A percentile compares a stretch with the other conserved stretches of the same genome.
These are phyloP conservation scores for Aldrovandia affinis DNA, from an alignment of 2,797 vertebrate species.

Conservation along the genomic window DNA sequence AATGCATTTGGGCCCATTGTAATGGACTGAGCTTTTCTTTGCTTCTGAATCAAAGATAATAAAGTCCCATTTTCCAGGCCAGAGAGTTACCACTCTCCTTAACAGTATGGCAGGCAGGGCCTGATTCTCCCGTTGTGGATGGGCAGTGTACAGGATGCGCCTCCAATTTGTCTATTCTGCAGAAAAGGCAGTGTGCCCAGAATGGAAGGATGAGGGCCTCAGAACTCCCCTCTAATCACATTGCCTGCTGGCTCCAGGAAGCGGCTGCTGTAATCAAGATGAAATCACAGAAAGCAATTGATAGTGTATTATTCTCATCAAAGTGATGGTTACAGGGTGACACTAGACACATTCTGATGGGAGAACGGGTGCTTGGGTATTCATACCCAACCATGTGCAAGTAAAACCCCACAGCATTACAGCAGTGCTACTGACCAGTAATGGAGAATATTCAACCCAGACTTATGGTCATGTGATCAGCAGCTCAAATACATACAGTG, in stretches of 20 bases:
- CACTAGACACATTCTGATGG: neutral
- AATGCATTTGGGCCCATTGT: neutral
- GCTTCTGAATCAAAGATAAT: neutral
- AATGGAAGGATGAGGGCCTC: constrained; percentile 14
- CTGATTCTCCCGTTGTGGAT: constrained; percentile 27
- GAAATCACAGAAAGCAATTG: constrained; percentile 32
- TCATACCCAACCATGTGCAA: neutral
- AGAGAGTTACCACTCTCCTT: constrained; percentile 10
- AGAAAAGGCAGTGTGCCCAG: constrained; percentile 20
- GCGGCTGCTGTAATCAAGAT: constrained; percentile 29
- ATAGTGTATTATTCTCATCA: constrained; percentile 32
- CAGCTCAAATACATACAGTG: neutral
- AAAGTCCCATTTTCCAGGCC: constrained; percentile 14
- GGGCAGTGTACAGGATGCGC: constrained; percentile 19
- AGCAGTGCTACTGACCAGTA: neutral
- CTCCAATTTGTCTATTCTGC: constrained; percentile 26
- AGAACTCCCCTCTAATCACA: constrained; percentile 19
- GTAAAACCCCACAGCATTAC: constrained; percentile 1
- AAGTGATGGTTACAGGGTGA: constrained; percentile 17
- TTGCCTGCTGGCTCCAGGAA: constrained; percentile 28
- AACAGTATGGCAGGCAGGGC: constrained; percentile 18
- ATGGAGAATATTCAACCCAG: constrained; percentile 1
- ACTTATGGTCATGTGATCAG: constrained; percentile 19
- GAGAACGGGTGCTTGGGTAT: neutral
- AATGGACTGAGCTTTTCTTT: neutral